A percentile compares a stretch with the other conserved stretches of the same genome.
phyloP scores from a whole-genome alignment of 2,888 invertebrate genomes.

The Caenorhabditis plicata region DNA sequence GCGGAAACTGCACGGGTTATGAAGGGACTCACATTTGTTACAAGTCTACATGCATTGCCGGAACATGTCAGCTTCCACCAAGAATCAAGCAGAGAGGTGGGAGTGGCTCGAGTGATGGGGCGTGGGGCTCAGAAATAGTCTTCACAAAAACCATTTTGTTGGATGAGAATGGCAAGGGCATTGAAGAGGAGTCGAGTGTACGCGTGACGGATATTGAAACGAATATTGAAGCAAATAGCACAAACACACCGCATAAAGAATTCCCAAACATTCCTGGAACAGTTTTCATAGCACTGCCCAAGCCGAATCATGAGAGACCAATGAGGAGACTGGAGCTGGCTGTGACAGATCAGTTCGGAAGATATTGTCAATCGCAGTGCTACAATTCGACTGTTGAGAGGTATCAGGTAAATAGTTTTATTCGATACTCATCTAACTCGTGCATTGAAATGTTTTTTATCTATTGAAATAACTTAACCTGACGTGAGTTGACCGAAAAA shows the following conservation, averaged over 20 bases:
- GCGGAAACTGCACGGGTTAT: slow-evolving; percentile 63
- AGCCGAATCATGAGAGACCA: slow-evolving; percentile 47
- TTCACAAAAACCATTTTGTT: slow-evolving; percentile 62
- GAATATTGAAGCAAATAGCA: slow-evolving; percentile 15
- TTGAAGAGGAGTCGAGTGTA: slow-evolving; percentile 27
- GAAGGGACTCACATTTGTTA: slow-evolving; percentile 59
- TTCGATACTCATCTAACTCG: too few species aligned
- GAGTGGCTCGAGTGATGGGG: slow-evolving; percentile 10
- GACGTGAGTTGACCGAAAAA: too few species aligned
- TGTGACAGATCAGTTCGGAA: slow-evolving; percentile 57
- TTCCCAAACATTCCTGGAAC: slow-evolving; percentile 57
- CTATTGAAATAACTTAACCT: too few species aligned
- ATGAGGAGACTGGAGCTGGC: slow-evolving; percentile 48
- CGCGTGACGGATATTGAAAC: slow-evolving; percentile 19
- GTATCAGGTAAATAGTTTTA: slow-evolving; percentile 53
- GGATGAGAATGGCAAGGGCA: slow-evolving; percentile 36
- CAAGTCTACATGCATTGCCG: slow-evolving; percentile 50
- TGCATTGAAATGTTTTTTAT: too few species aligned
- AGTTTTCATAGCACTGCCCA: slow-evolving; percentile 58
- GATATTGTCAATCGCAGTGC: slow-evolving; percentile 63
- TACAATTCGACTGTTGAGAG: slow-evolving; percentile 54
- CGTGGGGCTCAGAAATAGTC: slow-evolving; percentile 39
- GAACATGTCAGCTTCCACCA: slow-evolving; percentile 29
- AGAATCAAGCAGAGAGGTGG: slow-evolving; percentile 10
- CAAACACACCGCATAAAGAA: slow-evolving; percentile 7